Percentiles rank a stretch among this genome's conserved stretches.
Conservation (phyloP, 2,888 invertebrate genomes). For the Myathropa florea region DNA sequence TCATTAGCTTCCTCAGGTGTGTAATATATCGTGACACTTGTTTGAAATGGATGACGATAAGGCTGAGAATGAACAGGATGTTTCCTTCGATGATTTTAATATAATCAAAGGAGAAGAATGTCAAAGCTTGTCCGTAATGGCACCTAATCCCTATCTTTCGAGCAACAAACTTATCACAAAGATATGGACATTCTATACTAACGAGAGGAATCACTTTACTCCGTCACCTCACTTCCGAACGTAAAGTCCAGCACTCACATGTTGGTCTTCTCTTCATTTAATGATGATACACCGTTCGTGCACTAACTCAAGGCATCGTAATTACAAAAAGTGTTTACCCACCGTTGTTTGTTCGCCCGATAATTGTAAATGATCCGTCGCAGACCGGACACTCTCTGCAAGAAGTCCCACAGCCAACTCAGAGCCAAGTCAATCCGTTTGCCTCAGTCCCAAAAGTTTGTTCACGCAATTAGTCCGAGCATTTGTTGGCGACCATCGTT, state of each 20-base stretch:
- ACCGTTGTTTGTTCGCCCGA: constrained; percentile 60
- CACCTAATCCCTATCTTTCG: too few species aligned
- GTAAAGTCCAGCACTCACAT: constrained; percentile 44
- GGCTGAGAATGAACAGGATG: too few species aligned
- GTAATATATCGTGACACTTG: too few species aligned
- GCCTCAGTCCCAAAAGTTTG: constrained; percentile 61
- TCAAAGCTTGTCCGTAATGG: too few species aligned
- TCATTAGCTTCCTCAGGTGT: too few species aligned
- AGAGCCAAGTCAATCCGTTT: constrained; percentile 17
- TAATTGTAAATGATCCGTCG: constrained; percentile 70
- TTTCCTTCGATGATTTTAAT: too few species aligned
- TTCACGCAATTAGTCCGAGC: constrained; percentile 68
- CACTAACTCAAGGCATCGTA: constrained; percentile 54
- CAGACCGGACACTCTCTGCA: constrained; percentile 18
- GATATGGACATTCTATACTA: too few species aligned
- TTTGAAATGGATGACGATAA: too few species aligned
- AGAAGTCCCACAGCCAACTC: constrained; percentile 24
- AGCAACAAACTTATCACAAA: too few species aligned
- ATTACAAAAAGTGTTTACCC: constrained; percentile 66
- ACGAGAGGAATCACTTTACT: too few species aligned
- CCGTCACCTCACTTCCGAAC: not conserved
- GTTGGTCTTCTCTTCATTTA: constrained; percentile 19
- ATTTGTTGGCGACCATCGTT: constrained; percentile 54
- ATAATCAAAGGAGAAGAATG: too few species aligned
- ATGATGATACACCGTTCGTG: constrained; percentile 57